Evolutionary conservation across 2,888 invertebrate genomes (phyloP).

Genomic region (Operophtera brumata): DNA sequence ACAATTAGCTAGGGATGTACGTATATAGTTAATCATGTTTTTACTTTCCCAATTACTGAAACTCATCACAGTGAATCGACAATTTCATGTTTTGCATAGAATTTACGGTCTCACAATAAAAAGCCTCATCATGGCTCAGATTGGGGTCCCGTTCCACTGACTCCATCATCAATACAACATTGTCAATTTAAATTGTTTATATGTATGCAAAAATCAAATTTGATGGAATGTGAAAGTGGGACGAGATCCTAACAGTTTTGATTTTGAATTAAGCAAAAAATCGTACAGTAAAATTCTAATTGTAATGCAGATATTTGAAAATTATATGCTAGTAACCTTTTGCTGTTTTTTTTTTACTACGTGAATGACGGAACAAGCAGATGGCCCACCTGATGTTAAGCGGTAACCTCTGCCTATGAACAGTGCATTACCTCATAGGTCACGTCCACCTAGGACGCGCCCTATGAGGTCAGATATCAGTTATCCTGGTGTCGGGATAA

Average conservation of each 20-base stretch:
- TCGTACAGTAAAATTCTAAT: conserved; percentile 15
- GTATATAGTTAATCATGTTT: no score
- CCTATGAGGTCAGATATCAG: no score
- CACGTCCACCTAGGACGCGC: no score
- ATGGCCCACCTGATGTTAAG: no score
- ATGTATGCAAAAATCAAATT: conserved; percentile 21
- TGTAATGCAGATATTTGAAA: conserved; percentile 4
- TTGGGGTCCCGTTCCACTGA: conserved; percentile 25
- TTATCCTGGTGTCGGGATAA: no score
- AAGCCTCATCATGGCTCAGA: conserved; percentile 23
- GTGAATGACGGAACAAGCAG: no score
- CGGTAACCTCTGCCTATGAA: no score
- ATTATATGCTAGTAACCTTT: conserved; percentile 1
- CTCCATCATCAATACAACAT: conserved; percentile 22
- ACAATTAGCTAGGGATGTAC: no score
- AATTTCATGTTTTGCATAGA: background rate
- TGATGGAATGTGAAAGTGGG: conserved; percentile 27
- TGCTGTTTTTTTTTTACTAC: no score
- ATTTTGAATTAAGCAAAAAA: conserved; percentile 16
- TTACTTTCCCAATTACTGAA: background rate
- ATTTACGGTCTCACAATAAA: conserved; percentile 10
- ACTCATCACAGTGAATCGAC: background rate
- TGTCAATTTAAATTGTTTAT: conserved; percentile 20
- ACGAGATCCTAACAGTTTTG: conserved; percentile 18
- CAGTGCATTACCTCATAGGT: no score